Base-by-base conservation (phyloP, 2,113 vertebrate genomes). In the Ancistrus triradiatus region DNA sequence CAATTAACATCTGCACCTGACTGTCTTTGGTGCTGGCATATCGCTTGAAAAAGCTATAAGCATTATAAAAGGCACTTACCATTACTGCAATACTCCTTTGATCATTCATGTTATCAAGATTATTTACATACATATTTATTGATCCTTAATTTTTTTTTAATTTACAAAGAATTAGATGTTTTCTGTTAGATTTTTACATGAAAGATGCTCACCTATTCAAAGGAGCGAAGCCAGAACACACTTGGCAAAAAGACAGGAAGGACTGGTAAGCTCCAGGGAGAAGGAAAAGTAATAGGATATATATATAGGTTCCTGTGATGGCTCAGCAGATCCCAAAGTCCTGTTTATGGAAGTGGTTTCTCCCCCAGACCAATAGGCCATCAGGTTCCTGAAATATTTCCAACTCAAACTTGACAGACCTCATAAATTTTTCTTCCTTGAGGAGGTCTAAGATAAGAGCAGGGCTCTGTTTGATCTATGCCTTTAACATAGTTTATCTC, bases 341-440 rank as follows among this genome's bases (percentile, higher is more conserved):
- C 93, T 95, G 83, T 84, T 92, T 95, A 95, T 92, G 93, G 93
- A 88, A 90, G 86, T 87, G 77, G 79, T 87, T 79, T 73, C 76
- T 79, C 86, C 80, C 83, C 84, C 80, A 89, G 90, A 89, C 92
- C 92, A 96, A 94, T 95, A 78, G 86, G 83, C 83, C 87, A 47
- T 57, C 72, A 82, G 86, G 77, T 64, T 80, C 85, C 80, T 81
- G 82, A 87, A 89, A 91, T 90, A 88, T 77, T 74, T 76, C 77
- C 55, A 69, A 73, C 84, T 81, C 81, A 63, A 77, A 77, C 70
- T 69, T 59, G 37, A 66, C 59, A 75, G 64, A 74, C 62, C 68
- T 83, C 74, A 1, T 84, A 80, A 82, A 85, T 79, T 76, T 77
- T 21, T 56, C 19, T 62, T 5, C 44, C 59, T 72, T 65, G 63